Evolutionary conservation across 53 echinoderm and acorn worm genomes (phyloP), one percentile per base, ranked within the genome.

Genomic region (Mesocentrotus franciscanus): DNA sequence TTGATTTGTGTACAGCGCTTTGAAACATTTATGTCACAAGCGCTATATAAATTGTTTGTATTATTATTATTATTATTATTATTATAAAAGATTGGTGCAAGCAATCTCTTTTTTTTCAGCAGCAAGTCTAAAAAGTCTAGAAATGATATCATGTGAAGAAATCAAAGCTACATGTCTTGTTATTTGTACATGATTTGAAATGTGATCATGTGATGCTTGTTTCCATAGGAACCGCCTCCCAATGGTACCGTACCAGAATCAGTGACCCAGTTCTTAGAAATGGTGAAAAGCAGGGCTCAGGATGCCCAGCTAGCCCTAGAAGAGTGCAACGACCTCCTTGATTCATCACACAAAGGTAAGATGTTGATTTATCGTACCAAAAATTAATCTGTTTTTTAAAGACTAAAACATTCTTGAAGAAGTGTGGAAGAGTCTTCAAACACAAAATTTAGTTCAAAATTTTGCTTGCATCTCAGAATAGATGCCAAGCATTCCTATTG

Each of bases 241-340:
- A 96, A 97, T 68, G 95, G 92, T 30, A 92, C 91, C 22, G 24
- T 98, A 17, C 99, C 99, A 92, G 97, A 96, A 72, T 96, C 95
- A 39, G 95, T 98, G 55, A 91, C 93, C 33, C 90, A 93, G 66
- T 98, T 96, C 84, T 68, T 98, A 20, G 68, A 95, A 22, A 93
- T 95, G 61, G 97, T 97, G 74, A 95, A 97, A 85, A 96, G 96
- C 85, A 90, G 99, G 89, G 91, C 99, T 64, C 97, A 96, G 17
- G 96, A 85, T 75, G 95, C 96, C 35, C 85, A 97, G 59, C 95
- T 96, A 62, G 97, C 98, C 57, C 72, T 98, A 24, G 95, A 76
- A 35, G 99, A 98, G 49, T 97, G 97, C 95, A 96, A 97, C 32
- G 83, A 85, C 33, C 95, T 98, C 20, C 79, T 98, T 36, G 34